These are phyloP conservation scores for Agrypnus murinus DNA, from an alignment of 2,888 invertebrate genomes.

Conservation along the genomic window DNA sequence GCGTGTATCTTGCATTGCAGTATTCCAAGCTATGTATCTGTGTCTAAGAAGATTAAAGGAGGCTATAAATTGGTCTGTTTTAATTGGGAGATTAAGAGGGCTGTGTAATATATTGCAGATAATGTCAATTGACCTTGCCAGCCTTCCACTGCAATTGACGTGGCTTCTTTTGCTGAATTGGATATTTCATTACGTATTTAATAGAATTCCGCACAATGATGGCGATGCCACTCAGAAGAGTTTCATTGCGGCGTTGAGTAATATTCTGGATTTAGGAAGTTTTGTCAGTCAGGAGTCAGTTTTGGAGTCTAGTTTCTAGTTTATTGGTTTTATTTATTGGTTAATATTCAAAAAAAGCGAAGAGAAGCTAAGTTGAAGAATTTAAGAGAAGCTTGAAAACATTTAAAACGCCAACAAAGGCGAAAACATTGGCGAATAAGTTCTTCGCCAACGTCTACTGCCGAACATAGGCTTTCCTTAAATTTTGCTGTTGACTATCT, in stretches of 20 bases:
- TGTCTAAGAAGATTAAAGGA: background rate
- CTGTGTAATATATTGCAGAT: background rate
- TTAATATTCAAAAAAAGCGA: too few species aligned
- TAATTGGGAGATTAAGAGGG: background rate
- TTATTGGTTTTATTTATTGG: too few species aligned
- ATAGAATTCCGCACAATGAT: background rate
- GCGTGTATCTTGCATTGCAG: slow-evolving; percentile 1
- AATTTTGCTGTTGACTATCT: too few species aligned
- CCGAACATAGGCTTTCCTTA: too few species aligned
- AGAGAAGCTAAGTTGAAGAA: too few species aligned
- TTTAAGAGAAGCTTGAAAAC: too few species aligned
- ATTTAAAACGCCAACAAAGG: too few species aligned
- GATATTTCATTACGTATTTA: background rate
- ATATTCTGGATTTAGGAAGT: slow-evolving; percentile 3
- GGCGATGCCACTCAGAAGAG: background rate
- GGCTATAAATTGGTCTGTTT: slow-evolving; percentile 4
- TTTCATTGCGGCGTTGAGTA: background rate
- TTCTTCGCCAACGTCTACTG: too few species aligned
- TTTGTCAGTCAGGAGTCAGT: slow-evolving; percentile 18
- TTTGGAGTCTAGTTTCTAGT: too few species aligned
- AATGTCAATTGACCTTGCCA: slow-evolving; percentile 1
- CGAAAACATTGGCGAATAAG: too few species aligned
- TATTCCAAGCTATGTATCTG: slow-evolving; percentile 7
- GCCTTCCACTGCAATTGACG: slow-evolving; percentile 12
- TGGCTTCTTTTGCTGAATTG: slow-evolving; percentile 14